Percentiles rank a stretch among this genome's conserved stretches.
Conservation (phyloP, 2,888 invertebrate species). For the Entomobrya multifasciata region DNA sequence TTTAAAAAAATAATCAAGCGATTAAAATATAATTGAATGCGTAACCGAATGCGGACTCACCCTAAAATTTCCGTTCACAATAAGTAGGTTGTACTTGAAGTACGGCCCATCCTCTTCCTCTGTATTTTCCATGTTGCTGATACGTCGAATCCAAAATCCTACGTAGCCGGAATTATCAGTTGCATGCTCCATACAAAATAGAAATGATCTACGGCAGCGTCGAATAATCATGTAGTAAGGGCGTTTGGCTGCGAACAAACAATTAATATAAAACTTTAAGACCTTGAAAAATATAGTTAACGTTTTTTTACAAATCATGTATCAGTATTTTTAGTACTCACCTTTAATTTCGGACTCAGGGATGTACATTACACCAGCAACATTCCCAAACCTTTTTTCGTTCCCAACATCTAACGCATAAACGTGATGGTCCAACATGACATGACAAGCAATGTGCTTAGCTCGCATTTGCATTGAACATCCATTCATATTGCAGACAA, state of each 20-base stretch:
- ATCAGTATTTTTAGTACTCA: not conserved
- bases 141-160: slow-evolving; percentile 2
- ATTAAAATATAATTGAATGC: not conserved
- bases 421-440: not conserved
- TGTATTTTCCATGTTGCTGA: not conserved
- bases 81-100: not conserved
- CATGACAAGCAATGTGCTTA: not conserved
- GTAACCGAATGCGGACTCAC: not conserved
- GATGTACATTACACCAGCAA: not conserved
- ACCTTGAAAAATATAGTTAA: too few species aligned
- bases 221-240: slow-evolving; percentile 1
- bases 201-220: not conserved
- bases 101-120: not conserved
- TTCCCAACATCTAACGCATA: not conserved
- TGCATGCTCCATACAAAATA: slow-evolving; percentile 7
- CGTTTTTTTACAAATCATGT: not conserved
- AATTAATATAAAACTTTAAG: too few species aligned
- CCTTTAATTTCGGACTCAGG: not conserved
- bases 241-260: not conserved
- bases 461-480: not conserved
- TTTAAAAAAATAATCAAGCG: not conserved
- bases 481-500: not conserved
- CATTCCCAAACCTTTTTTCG: not conserved
- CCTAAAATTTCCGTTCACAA: too few species aligned
- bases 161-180: not conserved